A percentile compares a stretch with the other conserved stretches of the same genome.
These are phyloP conservation scores for Siniperca scherzeri DNA, from an alignment of 2,797 vertebrate species.

Conservation along the genomic window DNA sequence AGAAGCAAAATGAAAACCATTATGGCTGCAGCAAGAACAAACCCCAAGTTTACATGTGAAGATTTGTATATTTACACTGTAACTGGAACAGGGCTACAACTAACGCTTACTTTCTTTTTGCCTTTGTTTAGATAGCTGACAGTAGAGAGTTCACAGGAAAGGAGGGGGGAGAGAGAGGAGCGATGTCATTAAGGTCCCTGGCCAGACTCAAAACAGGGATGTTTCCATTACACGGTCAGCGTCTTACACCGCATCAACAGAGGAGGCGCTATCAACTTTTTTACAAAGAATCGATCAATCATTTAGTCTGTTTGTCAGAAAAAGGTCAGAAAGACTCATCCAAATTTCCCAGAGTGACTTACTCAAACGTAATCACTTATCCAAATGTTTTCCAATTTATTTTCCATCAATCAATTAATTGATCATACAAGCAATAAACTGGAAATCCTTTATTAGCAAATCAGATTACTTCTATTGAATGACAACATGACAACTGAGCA, in stretches of 20 bases:
- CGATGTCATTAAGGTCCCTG: not conserved
- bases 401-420: not conserved
- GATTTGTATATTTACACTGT: not conserved
- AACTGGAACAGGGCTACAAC: not conserved
- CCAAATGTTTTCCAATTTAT: not conserved
- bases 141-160: not conserved
- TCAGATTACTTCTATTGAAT: not conserved
- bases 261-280: not conserved
- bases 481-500: not conserved
- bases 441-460: not conserved
- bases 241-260: not conserved
- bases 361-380: no score
- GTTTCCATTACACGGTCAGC: not conserved
- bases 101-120: not conserved
- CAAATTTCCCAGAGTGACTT: not conserved
- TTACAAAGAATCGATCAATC: not conserved
- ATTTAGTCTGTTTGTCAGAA: not conserved
- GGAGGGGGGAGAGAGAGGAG: not conserved
- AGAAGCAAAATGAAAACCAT: slow-evolving; percentile 8
- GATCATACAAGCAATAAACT: not conserved
- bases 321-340: not conserved
- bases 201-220: not conserved
- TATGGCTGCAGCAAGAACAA: not conserved
- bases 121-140: not conserved
- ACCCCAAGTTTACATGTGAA: not conserved